Base-by-base conservation (phyloP, 1,140 invertebrate species). In the Himalopsyche phryganea region DNA sequence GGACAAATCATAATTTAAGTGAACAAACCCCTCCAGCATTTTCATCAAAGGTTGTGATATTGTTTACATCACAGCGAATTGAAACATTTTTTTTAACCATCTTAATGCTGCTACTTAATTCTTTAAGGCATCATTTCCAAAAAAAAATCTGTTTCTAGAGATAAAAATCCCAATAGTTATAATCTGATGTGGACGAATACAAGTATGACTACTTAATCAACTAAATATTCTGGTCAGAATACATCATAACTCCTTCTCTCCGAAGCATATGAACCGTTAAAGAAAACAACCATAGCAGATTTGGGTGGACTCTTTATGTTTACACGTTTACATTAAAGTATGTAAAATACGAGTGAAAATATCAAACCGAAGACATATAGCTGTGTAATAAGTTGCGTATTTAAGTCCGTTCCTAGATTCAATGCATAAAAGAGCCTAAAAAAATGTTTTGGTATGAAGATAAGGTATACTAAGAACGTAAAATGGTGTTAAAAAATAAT, bases 21-120 rank as follows among this genome's bases (percentile, higher is more conserved):
- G 0, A 81, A 83, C 51, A 83, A 1, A 78, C 80, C 0, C 85
- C 85, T 1, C 88, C 88, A 0, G 87, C 85, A 61, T 85, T 87
- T 67, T 89, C 85, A 1, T 87, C 88, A 65, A 90, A 88, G 17
- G 90, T 70, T 0, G 87, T 89, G 0, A 93, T 80, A 67, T 83
- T 83, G 28, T 84, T 69, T 0, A 83, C 78, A 70, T 88, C 83
- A 0, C 90, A 6, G 88, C 88, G 67, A 92, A 92, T 40, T 77
- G 38, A 4, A 41, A 38, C 11, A 79, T 78, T 13, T 70, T 66
- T 51, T 72, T 70, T 3, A 78, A 61, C 75, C 76, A 77, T 35
- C 63, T 59, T 15, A 77, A 58, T 4, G 72, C 73, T 2, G 64
- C 66, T 9, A 85, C 80, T 72, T 87, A 84, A 65, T 89, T 86